Evolutionary conservation across 1,140 invertebrate genomes (phyloP).

Genomic region (Dendrolimus kikuchii): DNA sequence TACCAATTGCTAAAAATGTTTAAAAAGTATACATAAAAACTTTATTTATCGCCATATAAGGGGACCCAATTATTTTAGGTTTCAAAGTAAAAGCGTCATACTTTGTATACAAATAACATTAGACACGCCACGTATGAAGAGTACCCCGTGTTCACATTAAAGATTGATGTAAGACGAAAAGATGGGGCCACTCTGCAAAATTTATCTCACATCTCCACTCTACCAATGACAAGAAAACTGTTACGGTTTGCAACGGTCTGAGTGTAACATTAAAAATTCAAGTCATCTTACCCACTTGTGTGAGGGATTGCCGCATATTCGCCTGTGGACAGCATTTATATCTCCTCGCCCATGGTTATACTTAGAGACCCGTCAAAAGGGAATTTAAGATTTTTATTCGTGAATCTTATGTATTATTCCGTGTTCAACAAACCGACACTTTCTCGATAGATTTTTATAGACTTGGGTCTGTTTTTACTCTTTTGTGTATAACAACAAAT

Average conservation of each 20-base stretch:
- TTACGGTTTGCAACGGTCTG: conserved; percentile 71
- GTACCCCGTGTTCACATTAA: conserved; percentile 58
- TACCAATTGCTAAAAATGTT: not conserved
- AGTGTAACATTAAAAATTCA: conserved; percentile 72
- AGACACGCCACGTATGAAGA: conserved; percentile 61
- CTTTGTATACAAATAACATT: conserved; percentile 47
- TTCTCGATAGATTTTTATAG: no score
- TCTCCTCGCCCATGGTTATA: conserved; percentile 57
- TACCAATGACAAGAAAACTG: conserved; percentile 71
- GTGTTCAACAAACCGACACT: not conserved
- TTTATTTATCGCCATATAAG: no score
- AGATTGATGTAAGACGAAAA: conserved; percentile 68
- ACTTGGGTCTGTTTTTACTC: no score
- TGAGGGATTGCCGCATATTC: conserved; percentile 68
- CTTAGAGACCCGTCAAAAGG: conserved; percentile 25
- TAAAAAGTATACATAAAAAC: not conserved
- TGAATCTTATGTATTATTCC: not conserved
- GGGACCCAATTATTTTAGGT: conserved; percentile 4
- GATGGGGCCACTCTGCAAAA: conserved; percentile 72
- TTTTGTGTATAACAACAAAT: no score
- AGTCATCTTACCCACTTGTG: conserved; percentile 68
- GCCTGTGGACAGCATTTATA: conserved; percentile 70
- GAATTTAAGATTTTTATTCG: conserved; percentile 24
- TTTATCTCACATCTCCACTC: conserved; percentile 70
- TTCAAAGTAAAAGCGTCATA: conserved; percentile 32